These are phyloP conservation scores for Drosophila navojoa DNA, from an alignment of 1,140 invertebrate species.

Conservation along the genomic window DNA sequence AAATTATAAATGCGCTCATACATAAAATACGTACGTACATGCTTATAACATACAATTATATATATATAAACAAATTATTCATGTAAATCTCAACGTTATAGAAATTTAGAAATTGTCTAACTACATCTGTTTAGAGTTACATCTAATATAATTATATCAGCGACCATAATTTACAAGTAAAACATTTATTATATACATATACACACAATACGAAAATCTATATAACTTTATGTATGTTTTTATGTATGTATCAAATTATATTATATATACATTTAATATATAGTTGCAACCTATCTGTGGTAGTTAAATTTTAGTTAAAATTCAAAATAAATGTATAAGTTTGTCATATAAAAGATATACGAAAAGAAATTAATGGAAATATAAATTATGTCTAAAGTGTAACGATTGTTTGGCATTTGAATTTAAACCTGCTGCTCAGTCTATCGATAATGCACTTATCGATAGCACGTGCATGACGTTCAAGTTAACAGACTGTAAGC, in stretches of 20 bases:
- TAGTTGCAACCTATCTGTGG: slow-evolving; percentile 84
- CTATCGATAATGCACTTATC: neutral
- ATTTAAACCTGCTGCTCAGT: neutral
- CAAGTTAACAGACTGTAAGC: slow-evolving; percentile 3
- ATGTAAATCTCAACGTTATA: slow-evolving; percentile 72
- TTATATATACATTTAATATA: slow-evolving; percentile 56
- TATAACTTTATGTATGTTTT: slow-evolving; percentile 40
- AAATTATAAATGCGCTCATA: slow-evolving; percentile 43
- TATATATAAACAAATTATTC: slow-evolving; percentile 37
- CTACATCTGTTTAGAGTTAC: slow-evolving; percentile 27
- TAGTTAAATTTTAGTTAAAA: slow-evolving; percentile 84
- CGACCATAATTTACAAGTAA: slow-evolving; percentile 36
- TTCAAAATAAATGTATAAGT: slow-evolving; percentile 77
- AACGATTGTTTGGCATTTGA: neutral
- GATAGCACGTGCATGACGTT: neutral
- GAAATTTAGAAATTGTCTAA: slow-evolving; percentile 32
- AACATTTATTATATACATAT: slow-evolving; percentile 28
- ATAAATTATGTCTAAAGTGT: slow-evolving; percentile 55
- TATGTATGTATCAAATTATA: slow-evolving; percentile 43
- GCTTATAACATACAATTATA: slow-evolving; percentile 28
- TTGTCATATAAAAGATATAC: slow-evolving; percentile 74
- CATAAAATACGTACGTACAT: slow-evolving; percentile 37
- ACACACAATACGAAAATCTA: slow-evolving; percentile 26
- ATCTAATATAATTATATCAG: slow-evolving; percentile 22
- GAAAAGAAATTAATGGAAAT: slow-evolving; percentile 77